Base-by-base conservation (phyloP, 2,113 vertebrate genomes). In the Hoplias malabaricus region DNA sequence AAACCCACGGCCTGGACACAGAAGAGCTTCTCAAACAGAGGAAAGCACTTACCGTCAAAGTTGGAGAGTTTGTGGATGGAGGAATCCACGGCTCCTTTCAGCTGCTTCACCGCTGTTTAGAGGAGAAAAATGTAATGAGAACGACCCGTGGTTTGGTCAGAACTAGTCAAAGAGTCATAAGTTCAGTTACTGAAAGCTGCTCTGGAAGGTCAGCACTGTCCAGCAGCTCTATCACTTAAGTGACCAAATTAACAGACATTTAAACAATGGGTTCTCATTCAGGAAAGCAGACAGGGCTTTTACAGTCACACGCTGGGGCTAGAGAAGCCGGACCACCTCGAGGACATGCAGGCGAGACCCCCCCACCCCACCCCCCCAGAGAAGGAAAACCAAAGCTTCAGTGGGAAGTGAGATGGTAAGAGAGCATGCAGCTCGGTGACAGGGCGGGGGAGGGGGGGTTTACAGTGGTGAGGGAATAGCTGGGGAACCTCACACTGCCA, bases 51-150 rank as follows among this genome's bases (percentile, higher is more conserved):
- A 93, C 93, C 92, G 4, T 92, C 92, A 57, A 93, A 92, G 85
- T 90, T 91, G 63, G 90, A 84, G 56, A 93, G 86, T 80, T 89
- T 92, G 83, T 90, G 84, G 38, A 93, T 90, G 0, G 93, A 90
- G n/a, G 92, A 90, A 36, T 91, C 90, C 2, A 94, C 88, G 0
- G 87, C 89, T 38, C 89, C 90, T 82, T 94, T 94, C 80, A 93
- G 80, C 84, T 93, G 90, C 80, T 87, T 92, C 71, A 94, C 93
- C 0, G 92, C 93, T 94, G 87, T 75, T 65, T 38, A 42, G 29
- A 29, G 23, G 76, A 77, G 72, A 21, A n/a, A 59, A 42, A 6
- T 69, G 8, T 2, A 0, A 54, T 50, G 21, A 77, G 70, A 43
- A 21, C 7, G 66, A 40, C 27, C 23, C 12, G 8, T 27, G 36